Evolutionary conservation across 2,113 vertebrate species (phyloP), one percentile per base, ranked within the genome.

Genomic region (Rhinopomastus cyanomelas): DNA sequence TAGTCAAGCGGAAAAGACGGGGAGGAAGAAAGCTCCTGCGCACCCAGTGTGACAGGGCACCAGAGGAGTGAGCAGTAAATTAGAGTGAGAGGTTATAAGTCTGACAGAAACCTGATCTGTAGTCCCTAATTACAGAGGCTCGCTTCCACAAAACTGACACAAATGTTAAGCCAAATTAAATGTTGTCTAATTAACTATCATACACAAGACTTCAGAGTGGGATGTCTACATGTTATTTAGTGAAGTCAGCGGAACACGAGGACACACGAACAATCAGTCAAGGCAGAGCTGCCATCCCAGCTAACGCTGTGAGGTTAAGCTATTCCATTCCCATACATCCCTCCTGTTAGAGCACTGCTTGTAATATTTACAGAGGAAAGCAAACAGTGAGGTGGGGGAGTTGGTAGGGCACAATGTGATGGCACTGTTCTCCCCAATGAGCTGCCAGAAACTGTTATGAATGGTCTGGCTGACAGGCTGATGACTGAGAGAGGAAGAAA

Each of bases 301-400:
- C 88, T 87, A 52, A 89, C 90, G 88, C 66, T 92, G 72, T 84
- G 56, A 88, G 92, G 74, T 87, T 75, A 90, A 93, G 76, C 74
- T 93, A 51, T 83, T 92, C 65, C 81, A 46, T 80, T 84, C 85
- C 89, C 93, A 85, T 82, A 26, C 77, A 59, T 75, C 79, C 93
- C 81, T 90, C 94, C 92, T 85, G 79, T 2, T 59, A 91, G 92
- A 59, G 66, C 51, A 9, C 44, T 18, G 91, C 94, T 94, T 87
- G 97, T 96, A 97, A 97, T 97, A 97, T 98, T 98, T 97, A 97
- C 96, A 95, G 97, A 95, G 95, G 94, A 94, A 97, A 96, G 96
- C 97, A 95, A 83, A 81, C 95, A 93, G 96, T 79, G 97, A 97
- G 97, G 95, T 90, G 80, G 96, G 94, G 97, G 97, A 95, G 95